phyloP scores from a whole-genome alignment of 1,140 invertebrate species.

The Drosophila insularis region DNA sequence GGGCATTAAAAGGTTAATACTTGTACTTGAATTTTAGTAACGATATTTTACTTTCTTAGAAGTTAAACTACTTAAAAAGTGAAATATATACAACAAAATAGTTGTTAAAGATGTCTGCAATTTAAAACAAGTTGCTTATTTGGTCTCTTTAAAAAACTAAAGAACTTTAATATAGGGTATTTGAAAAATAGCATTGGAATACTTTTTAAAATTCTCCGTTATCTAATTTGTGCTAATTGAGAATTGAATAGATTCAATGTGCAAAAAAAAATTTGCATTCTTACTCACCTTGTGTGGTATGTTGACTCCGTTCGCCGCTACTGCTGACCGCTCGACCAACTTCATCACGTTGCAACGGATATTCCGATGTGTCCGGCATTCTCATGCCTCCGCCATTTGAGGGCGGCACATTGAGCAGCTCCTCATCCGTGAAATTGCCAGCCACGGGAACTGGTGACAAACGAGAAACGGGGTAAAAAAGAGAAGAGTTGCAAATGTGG shows the following conservation, averaged over 20 bases:
- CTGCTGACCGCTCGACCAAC: slow-evolving; percentile 83
- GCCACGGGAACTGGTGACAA: slow-evolving; percentile 84
- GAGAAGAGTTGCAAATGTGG: slow-evolving; percentile 35
- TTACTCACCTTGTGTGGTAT: slow-evolving; percentile 72
- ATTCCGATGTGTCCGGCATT: slow-evolving; percentile 84
- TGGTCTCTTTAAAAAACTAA: too few species aligned
- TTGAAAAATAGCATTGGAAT: too few species aligned
- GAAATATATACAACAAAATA: too few species aligned
- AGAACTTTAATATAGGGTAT: neutral
- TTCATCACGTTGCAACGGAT: slow-evolving; percentile 87
- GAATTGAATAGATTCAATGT: slow-evolving; percentile 11
- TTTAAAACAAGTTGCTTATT: too few species aligned
- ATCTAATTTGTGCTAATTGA: slow-evolving; percentile 7
- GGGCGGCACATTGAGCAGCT: slow-evolving; percentile 79
- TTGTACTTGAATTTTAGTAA: too few species aligned
- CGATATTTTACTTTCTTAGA: too few species aligned
- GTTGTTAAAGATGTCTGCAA: too few species aligned
- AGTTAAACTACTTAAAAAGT: too few species aligned
- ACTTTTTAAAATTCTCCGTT: too few species aligned
- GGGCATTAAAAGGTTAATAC: too few species aligned
- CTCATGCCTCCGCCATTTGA: slow-evolving; percentile 40
- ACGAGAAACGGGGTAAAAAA: slow-evolving; percentile 16
- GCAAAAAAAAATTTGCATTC: neutral
- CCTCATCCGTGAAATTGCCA: slow-evolving; percentile 88
- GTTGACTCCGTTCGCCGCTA: slow-evolving; percentile 68